Percentiles rank a stretch among this genome's conserved stretches.
phyloP scores from a whole-genome alignment of 2,113 vertebrate genomes.

The Sapayoa aenigma region DNA sequence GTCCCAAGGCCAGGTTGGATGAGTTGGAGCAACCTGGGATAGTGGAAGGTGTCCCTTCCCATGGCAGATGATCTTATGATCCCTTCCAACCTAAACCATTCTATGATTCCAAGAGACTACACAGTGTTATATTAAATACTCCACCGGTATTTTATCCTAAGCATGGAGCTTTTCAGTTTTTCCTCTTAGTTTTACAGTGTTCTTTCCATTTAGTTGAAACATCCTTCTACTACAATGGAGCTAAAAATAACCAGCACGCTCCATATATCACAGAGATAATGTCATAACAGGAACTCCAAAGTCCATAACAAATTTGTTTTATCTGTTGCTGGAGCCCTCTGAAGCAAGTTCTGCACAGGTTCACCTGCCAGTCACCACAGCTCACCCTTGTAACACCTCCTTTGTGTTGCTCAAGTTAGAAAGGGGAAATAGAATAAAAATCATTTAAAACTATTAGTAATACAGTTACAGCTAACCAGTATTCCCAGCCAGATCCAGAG shows the following conservation, averaged over 20 bases:
- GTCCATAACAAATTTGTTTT: not conserved
- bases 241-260: constrained; percentile 23
- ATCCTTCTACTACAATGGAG: constrained; percentile 14
- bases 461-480: not conserved
- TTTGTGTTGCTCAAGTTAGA: not conserved
- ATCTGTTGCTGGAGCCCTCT: not conserved
- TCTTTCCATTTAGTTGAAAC: not conserved
- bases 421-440: not conserved
- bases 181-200: not conserved
- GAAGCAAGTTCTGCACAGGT: not conserved
- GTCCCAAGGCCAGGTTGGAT: not conserved
- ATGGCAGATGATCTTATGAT: not conserved
- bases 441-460: not conserved
- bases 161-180: not conserved
- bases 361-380: not conserved
- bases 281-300: constrained; percentile 55
- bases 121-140: not conserved
- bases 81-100: not conserved
- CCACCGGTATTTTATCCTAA: not conserved
- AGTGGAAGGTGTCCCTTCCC: not conserved
- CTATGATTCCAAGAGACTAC: not conserved
- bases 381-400: not conserved
- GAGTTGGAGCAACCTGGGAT: not conserved
- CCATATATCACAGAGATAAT: constrained; percentile 38
- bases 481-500: not conserved